Conservation (phyloP, 2,888 invertebrate species). For the Fragum sueziense region DNA sequence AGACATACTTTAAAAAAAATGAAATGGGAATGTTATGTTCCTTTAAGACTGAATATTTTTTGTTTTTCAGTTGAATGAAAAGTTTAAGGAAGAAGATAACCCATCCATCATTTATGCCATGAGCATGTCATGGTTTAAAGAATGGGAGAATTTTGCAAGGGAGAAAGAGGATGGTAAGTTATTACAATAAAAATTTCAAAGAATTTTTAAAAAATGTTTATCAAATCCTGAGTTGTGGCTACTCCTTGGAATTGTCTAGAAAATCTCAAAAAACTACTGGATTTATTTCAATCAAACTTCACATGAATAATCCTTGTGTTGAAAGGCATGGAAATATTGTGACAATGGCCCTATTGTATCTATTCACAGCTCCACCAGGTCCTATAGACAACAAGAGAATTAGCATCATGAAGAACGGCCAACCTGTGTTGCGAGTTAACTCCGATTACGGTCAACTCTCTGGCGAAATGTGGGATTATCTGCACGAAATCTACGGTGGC, state of each 20-base stretch:
- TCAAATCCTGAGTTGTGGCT: too few species aligned
- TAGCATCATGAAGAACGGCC: slow-evolving; percentile 81
- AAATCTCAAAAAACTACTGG: too few species aligned
- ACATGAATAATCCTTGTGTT: too few species aligned
- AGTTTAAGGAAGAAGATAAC: slow-evolving; percentile 85
- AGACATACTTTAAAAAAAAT: too few species aligned
- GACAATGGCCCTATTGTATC: too few species aligned
- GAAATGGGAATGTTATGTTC: too few species aligned
- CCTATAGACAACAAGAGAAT: slow-evolving; percentile 93
- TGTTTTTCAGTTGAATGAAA: slow-evolving; percentile 79
- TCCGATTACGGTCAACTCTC: slow-evolving; percentile 87
- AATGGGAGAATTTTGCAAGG: slow-evolving; percentile 95
- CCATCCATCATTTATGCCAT: slow-evolving; percentile 89
- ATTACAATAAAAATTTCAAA: background rate
- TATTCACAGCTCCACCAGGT: slow-evolving; percentile 88
- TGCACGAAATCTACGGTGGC: slow-evolving; percentile 93
- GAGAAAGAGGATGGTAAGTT: slow-evolving; percentile 85
- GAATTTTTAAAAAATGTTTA: too few species aligned
- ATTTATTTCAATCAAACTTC: too few species aligned
- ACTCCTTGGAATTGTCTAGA: too few species aligned
- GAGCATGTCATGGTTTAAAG: slow-evolving; percentile 93
- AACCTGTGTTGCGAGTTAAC: slow-evolving; percentile 73
- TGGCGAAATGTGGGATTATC: slow-evolving; percentile 93
- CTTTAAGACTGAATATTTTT: slow-evolving; percentile 5
- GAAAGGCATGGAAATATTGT: too few species aligned